Evolutionary conservation across 2,797 vertebrate species (phyloP), one percentile per base, ranked within the genome.

Genomic region (Pseudotriccus pelzelni): DNA sequence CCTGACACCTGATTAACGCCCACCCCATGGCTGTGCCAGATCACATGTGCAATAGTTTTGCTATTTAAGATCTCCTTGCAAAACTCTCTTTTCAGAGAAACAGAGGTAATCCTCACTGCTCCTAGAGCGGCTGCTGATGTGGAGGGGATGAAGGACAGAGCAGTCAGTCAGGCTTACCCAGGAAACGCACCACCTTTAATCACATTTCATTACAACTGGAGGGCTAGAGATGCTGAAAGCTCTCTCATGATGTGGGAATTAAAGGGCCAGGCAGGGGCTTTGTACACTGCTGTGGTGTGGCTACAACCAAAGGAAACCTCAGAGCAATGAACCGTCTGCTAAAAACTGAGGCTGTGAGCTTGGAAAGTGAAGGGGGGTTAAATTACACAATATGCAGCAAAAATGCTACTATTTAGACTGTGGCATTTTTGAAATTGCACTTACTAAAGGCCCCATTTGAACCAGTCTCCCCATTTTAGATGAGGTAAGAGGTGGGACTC

Each of bases 121-220:
- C 36, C 84, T 43, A n/a, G 41, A 34, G 68, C 0, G 0, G 64
- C 93, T 83, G 72, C 1, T 62, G 76, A 69, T 90, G 62, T 20
- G 41, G 34, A 89, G 34, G 62, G 74, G 68, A 75, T 78, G 89
- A 88, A 89, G 91, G 84, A 72, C 53, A 43, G 69, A 88, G 76
- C 90, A 94, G 93, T 92, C 88, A 91, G 85, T 90, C 90, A 94
- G 93, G 90, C 83, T 94, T 94, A 95, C 59, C 16, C 20, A 0
- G 30, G 46, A 66, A 79, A 86, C 91, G 59, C 90, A 95, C 83
- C 83, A 84, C 91, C 80, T 96, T 94, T 95, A 94, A 93, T 93
- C 90, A 93, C 80, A 74, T 55, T 84, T 92, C 80, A 76, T 90
- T 92, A 82, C 76, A 94, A 24, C 59, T 39, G 59, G n/a, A 90